Evolutionary conservation across 2,888 invertebrate genomes (phyloP).

Genomic region (Sinohyriopsis cumingii): DNA sequence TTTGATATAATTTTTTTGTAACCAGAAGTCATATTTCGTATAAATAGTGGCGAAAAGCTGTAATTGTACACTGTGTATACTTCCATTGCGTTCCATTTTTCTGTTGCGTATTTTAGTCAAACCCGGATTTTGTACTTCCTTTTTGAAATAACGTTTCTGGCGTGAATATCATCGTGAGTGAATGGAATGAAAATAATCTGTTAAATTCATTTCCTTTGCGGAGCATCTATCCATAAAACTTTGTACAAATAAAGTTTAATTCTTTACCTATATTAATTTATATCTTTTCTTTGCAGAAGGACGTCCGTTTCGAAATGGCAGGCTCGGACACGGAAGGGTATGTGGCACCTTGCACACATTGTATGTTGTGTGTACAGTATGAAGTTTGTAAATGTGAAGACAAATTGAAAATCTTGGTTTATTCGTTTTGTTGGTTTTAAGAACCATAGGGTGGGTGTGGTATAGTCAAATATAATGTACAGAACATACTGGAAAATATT

Average conservation of each 20-base stretch:
- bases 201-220: neutral
- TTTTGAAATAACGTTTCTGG: conserved; percentile 4
- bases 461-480: too few species aligned
- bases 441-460: too few species aligned
- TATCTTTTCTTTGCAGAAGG: conserved; percentile 51
- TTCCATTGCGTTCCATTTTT: too few species aligned
- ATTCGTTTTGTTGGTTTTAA: too few species aligned
- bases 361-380: neutral
- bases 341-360: conserved; percentile 22
- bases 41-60: too few species aligned
- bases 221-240: too few species aligned
- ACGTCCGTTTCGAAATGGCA: conserved; percentile 62
- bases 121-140: too few species aligned
- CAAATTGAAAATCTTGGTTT: neutral
- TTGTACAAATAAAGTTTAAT: neutral
- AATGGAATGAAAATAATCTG: neutral
- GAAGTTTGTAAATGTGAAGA: neutral
- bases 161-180: conserved; percentile 44
- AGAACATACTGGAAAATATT: too few species aligned
- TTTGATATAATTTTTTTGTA: too few species aligned
- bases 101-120: too few species aligned
- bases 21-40: too few species aligned
- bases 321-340: conserved; percentile 71
- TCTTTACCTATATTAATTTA: neutral
- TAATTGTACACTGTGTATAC: too few species aligned